These are phyloP conservation scores for Acanthoscelides obtectus DNA, from an alignment of 2,888 invertebrate species.

Conservation along the genomic window DNA sequence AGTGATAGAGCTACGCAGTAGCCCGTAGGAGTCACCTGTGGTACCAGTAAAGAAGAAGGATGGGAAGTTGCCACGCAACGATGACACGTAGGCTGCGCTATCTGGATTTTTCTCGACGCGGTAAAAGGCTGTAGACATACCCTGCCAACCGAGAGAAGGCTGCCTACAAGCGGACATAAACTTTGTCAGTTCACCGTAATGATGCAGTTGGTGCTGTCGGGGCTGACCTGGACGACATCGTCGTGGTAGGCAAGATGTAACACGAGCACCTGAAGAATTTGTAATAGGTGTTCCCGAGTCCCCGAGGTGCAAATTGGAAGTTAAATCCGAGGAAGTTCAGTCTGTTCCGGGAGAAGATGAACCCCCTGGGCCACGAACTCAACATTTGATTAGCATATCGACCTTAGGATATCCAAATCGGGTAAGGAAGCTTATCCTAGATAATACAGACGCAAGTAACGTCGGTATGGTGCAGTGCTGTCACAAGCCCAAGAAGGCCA, in stretches of 20 bases:
- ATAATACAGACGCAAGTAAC: constrained; percentile 14
- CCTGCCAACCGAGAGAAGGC: background rate
- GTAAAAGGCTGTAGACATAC: background rate
- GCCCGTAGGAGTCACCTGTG: background rate
- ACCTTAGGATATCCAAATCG: constrained; percentile 19
- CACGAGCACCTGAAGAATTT: constrained; percentile 8
- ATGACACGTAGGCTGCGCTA: background rate
- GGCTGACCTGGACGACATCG: constrained; percentile 7
- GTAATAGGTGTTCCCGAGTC: constrained; percentile 2
- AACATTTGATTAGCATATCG: constrained; percentile 17
- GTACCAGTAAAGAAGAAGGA: background rate
- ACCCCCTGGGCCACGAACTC: constrained; percentile 13
- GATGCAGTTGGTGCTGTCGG: background rate
- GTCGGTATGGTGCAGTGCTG: constrained; percentile 10
- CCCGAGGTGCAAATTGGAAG: background rate
- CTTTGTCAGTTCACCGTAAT: background rate
- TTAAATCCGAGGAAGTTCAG: constrained; percentile 2
- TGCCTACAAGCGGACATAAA: background rate
- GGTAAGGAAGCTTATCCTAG: constrained; percentile 11
- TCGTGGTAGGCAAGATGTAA: constrained; percentile 4
- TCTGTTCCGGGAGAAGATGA: constrained; percentile 9
- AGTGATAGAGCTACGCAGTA: background rate
- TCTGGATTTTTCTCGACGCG: background rate
- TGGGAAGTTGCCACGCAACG: background rate
- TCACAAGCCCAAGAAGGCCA: constrained; percentile 14